phyloP scores from a whole-genome alignment of 2,888 invertebrate species.

The Synergus gifuensis region DNA sequence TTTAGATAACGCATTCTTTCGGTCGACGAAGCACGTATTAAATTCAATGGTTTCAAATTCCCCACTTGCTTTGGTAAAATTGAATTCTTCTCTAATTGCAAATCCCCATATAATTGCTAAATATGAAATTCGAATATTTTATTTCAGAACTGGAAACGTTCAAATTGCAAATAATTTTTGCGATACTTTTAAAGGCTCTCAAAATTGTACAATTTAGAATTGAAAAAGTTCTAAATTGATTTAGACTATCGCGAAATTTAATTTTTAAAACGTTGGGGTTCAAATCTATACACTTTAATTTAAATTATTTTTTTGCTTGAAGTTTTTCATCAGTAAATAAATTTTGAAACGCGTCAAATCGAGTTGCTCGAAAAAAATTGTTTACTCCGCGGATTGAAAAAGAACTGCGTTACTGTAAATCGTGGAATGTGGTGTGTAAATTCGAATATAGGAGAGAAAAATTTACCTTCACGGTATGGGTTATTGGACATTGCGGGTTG shows the following conservation, averaged over 20 bases:
- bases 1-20: constrained; percentile 68
- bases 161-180: too few species aligned
- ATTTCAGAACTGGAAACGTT: not conserved
- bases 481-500: constrained; percentile 67
- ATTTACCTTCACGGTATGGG: constrained; percentile 56
- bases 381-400: constrained; percentile 1
- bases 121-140: not conserved
- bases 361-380: not conserved
- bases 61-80: constrained; percentile 23
- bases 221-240: too few species aligned
- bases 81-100: constrained; percentile 31
- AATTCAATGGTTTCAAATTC: constrained; percentile 39
- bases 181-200: too few species aligned
- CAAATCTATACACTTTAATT: too few species aligned
- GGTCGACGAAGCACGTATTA: constrained; percentile 35
- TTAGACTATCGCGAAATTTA: too few species aligned
- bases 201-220: too few species aligned
- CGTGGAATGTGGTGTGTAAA: not conserved
- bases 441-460: not conserved
- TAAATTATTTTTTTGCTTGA: too few species aligned
- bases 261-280: too few species aligned
- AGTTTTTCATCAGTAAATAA: too few species aligned
- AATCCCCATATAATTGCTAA: constrained; percentile 13
- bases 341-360: not conserved
- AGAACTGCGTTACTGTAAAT: not conserved